Evolutionary conservation across 1,140 invertebrate species (phyloP), one percentile per base, ranked within the genome.

Genomic region (Drusus annulatus): DNA sequence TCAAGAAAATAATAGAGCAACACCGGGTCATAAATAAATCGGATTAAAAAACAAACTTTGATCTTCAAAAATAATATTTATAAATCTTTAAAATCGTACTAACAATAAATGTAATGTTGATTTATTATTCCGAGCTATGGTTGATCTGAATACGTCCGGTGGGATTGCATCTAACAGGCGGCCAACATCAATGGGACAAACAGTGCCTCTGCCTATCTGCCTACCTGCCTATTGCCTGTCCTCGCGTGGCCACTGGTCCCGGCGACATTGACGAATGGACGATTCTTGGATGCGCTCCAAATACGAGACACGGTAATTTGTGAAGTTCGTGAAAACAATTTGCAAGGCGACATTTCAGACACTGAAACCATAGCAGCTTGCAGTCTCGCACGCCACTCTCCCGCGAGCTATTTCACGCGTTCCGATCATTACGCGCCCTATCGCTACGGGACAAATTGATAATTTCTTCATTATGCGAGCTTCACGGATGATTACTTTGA

Each of bases 301-400:
- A 50, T 3, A 58, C 52, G 60, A 75, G 54, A 75, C 71, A 58
- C 71, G 71, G 52, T 54, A 75, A 58, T 75, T 58, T 75, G 71
- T 75, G 54, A 75, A 58, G 71, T 75, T 75, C 68, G 25, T 19
- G 52, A 58, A 54, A 75, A 58, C 71, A 75, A 71, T 71, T 71
- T 58, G 25, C 54, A 56, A 54, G 52, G 28, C 71, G 71, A 45
- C 71, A 58, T 58, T 75, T 75, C 52, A 45, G 71, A 58, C 54
- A 75, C 36, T 58, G 25, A 36, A 58, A n/a, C 60, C 71, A 75
- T 75, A 28, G 52, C 71, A 28, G n/a, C 71, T 17, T 31, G 28
- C 21, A 28, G 54, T 36, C 71, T 17, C 15, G 28, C 21, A 28
- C 5, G 19, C 25, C 25, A 23, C 45, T n/a, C 19, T 58, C 15